Conservation (phyloP, 2,113 vertebrate genomes). For the Arvicanthis niloticus region DNA sequence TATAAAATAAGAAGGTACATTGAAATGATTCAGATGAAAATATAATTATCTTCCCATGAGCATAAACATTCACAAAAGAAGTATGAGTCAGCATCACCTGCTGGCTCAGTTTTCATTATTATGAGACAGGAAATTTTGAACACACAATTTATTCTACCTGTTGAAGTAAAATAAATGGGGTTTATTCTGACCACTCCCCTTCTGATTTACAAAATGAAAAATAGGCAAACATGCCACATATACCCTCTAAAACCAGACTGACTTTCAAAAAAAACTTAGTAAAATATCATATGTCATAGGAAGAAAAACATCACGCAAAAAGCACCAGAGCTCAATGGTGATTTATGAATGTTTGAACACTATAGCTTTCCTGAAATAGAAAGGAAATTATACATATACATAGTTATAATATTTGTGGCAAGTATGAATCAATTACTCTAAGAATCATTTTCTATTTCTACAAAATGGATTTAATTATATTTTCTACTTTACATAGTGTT, state of each 20-base stretch:
- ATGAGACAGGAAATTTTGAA: conserved; percentile 81
- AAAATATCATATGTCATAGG: conserved; percentile 42
- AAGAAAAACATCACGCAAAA: conserved; percentile 52
- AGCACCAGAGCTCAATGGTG: background rate
- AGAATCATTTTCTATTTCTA: conserved; percentile 23
- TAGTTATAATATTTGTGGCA: conserved; percentile 35
- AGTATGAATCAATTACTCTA: background rate
- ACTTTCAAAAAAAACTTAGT: conserved; percentile 46
- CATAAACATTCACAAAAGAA: conserved; percentile 62
- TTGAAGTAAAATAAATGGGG: conserved; percentile 64
- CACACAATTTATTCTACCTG: conserved; percentile 73
- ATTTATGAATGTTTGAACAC: conserved; percentile 1
- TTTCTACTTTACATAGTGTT: background rate
- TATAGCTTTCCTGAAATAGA: conserved; percentile 39
- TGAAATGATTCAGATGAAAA: conserved; percentile 76
- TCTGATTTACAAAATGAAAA: conserved; percentile 47
- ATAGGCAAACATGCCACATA: background rate
- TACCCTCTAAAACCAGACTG: conserved; percentile 38
- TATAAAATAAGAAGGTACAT: conserved; percentile 51
- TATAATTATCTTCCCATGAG: conserved; percentile 76
- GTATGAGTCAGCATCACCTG: conserved; percentile 60
- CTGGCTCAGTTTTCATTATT: conserved; percentile 67
- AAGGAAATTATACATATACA: conserved; percentile 15
- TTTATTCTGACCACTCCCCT: conserved; percentile 14
- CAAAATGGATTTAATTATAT: conserved; percentile 1